Evolutionary conservation across 2,113 vertebrate species (phyloP).

Genomic region (Oostethus manadensis): DNA sequence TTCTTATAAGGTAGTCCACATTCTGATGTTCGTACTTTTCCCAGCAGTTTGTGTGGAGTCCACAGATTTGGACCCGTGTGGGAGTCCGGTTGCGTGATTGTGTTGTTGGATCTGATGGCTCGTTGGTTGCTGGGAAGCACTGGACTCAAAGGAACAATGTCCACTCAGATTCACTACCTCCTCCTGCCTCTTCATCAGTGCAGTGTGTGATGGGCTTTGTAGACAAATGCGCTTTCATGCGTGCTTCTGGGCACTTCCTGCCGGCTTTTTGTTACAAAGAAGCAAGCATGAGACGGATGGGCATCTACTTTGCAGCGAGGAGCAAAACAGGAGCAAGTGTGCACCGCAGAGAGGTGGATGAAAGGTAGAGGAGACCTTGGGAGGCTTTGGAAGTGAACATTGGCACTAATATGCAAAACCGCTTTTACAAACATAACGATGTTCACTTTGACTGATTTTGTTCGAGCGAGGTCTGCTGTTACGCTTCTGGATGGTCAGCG

Average conservation of each 20-base stretch:
- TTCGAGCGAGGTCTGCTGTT: no score
- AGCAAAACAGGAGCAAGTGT: conserved; percentile 37
- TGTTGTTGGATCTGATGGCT: conserved; percentile 46
- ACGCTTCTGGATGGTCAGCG: no score
- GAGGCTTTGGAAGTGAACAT: conserved; percentile 1
- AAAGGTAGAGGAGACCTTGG: conserved; percentile 43
- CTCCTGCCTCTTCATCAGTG: conserved; percentile 23
- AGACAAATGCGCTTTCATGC: background rate
- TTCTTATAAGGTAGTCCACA: conserved; percentile 81
- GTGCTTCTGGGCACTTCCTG: background rate
- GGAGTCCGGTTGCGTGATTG: conserved; percentile 25
- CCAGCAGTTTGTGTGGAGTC: conserved; percentile 7
- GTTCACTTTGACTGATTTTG: no score
- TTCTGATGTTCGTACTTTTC: conserved; percentile 1
- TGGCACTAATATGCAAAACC: no score
- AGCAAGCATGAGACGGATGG: conserved; percentile 15
- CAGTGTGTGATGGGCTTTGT: background rate
- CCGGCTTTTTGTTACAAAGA: conserved; percentile 36
- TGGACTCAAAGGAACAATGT: conserved; percentile 61
- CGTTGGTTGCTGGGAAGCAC: conserved; percentile 61
- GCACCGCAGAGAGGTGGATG: conserved; percentile 59
- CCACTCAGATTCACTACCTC: conserved; percentile 28
- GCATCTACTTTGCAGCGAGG: conserved; percentile 13
- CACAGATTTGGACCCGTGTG: conserved; percentile 16
- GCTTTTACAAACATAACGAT: no score